phyloP scores from a whole-genome alignment of 2,888 invertebrate genomes.

The Parochlus steinenii region DNA sequence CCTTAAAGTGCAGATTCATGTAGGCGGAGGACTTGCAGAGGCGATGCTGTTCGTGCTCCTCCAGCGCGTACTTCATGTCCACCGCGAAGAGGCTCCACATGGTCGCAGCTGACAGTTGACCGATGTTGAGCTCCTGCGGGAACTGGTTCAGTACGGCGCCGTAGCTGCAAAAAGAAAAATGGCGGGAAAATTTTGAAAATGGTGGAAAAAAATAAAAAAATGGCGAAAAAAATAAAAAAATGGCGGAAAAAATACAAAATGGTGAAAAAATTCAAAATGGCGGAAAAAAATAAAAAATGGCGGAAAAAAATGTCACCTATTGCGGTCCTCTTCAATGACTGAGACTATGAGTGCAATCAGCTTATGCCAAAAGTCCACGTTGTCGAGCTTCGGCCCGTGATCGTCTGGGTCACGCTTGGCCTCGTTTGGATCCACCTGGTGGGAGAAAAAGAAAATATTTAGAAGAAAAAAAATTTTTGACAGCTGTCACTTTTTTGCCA shows the following conservation, averaged over 20 bases:
- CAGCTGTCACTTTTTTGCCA: too few species aligned
- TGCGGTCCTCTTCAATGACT: conserved; percentile 97
- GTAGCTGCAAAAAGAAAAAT: too few species aligned
- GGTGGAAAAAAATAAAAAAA: too few species aligned
- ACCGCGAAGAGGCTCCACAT: conserved; percentile 97
- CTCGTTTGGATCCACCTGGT: conserved; percentile 73
- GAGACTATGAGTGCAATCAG: conserved; percentile 91
- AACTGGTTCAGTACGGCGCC: conserved; percentile 97
- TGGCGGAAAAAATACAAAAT: too few species aligned
- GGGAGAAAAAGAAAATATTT: too few species aligned
- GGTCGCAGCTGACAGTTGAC: conserved; percentile 91
- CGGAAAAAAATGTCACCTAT: too few species aligned
- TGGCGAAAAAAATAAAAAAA: too few species aligned
- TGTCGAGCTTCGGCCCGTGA: conserved; percentile 72
- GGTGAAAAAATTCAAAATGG: too few species aligned
- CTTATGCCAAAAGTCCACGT: conserved; percentile 97
- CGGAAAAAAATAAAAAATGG: too few species aligned
- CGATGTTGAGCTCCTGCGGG: conserved; percentile 97
- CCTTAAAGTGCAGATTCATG: conserved; percentile 98
- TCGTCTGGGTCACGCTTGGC: conserved; percentile 75
- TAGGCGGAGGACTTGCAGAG: conserved; percentile 96
- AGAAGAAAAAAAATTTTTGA: too few species aligned
- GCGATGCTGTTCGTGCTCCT: conserved; percentile 92
- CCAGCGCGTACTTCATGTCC: conserved; percentile 93
- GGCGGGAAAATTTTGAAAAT: too few species aligned